phyloP scores from a whole-genome alignment of 1,140 invertebrate species.

The Drepana arcuata region DNA sequence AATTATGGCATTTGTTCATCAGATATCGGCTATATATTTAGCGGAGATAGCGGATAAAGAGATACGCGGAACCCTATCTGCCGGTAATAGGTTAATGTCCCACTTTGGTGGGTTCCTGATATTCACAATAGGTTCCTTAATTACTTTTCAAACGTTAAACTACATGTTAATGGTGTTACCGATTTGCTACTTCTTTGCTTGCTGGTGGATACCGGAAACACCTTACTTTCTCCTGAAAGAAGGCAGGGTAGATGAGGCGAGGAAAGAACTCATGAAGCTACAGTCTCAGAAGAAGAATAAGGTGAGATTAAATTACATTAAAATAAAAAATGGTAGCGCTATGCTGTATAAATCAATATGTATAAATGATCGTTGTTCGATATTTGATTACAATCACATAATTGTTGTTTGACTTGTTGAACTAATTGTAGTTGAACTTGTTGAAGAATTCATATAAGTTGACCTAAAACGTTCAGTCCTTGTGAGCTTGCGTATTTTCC shows the following conservation, averaged over 20 bases:
- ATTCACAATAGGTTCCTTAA: slow-evolving; percentile 64
- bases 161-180: slow-evolving; percentile 57
- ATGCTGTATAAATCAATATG: too few relatives aligned
- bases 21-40: slow-evolving; percentile 74
- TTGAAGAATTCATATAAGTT: too few relatives aligned
- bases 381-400: too few relatives aligned
- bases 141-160: slow-evolving; percentile 60
- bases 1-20: too few relatives aligned
- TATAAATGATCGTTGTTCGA: too few relatives aligned
- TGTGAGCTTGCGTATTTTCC: too few relatives aligned
- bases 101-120: slow-evolving; percentile 76
- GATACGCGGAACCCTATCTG: slow-evolving; percentile 76
- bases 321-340: too few relatives aligned
- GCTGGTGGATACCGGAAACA: slow-evolving; percentile 82
- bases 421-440: too few relatives aligned
- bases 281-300: too few relatives aligned
- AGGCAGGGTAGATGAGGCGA: slow-evolving; percentile 58
- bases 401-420: too few relatives aligned
- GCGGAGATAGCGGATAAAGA: slow-evolving; percentile 79
- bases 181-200: slow-evolving; percentile 72
- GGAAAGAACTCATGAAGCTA: slow-evolving; percentile 41
- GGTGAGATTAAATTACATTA: too few relatives aligned
- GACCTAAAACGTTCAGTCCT: too few relatives aligned
- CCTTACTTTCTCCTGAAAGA: slow-evolving; percentile 78
- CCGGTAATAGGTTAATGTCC: slow-evolving; percentile 76